Conservation (phyloP, 2,888 invertebrate species). For the Dasysyrphus albostriatus region DNA sequence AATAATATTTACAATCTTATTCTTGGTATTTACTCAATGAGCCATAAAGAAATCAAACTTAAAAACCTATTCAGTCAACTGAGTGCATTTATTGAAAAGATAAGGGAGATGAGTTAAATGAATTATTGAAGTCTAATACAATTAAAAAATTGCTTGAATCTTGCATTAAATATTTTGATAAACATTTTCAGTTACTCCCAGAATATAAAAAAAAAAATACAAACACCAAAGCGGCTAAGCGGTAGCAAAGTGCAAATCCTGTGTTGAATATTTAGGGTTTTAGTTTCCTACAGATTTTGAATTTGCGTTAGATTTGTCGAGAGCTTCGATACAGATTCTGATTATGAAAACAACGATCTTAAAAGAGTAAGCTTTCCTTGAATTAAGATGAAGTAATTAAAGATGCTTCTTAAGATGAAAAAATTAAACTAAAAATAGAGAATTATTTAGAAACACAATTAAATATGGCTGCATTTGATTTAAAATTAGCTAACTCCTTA, state of each 20-base stretch:
- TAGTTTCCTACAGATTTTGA: constrained; percentile 18
- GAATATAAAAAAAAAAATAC: constrained; percentile 14
- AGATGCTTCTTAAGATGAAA: neutral
- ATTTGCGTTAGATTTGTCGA: constrained; percentile 16
- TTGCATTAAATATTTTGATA: constrained; percentile 5
- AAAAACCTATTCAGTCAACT: neutral
- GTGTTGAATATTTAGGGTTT: constrained; percentile 33
- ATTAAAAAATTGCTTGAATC: neutral
- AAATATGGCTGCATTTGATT: constrained; percentile 15
- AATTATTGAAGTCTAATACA: neutral
- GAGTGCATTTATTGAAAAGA: constrained; percentile 1
- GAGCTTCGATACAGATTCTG: neutral
- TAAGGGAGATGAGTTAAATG: neutral
- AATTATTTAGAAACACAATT: constrained; percentile 2
- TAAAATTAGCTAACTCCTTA: constrained; percentile 16
- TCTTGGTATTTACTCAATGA: constrained; percentile 3
- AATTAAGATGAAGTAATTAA: neutral
- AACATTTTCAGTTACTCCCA: neutral
- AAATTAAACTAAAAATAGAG: neutral
- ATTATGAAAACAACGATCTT: neutral
- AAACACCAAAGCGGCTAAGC: neutral
- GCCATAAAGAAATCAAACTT: neutral
- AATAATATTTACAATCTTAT: neutral
- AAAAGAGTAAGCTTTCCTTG: neutral
- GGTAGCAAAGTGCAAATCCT: constrained; percentile 4